phyloP scores from a whole-genome alignment of 2,888 invertebrate species.

The Pteria penguin region DNA sequence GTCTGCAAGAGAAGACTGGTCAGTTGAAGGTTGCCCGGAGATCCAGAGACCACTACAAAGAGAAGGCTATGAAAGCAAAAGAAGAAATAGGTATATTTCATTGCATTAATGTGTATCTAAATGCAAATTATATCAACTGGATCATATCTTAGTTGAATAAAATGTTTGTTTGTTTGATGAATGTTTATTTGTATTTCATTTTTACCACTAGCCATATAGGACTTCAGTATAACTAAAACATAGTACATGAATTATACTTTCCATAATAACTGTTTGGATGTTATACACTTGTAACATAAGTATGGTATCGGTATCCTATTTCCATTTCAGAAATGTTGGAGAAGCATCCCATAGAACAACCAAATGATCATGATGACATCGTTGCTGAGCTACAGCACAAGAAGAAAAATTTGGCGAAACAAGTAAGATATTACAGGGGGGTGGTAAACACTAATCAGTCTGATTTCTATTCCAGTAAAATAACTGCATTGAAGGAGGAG shows the following conservation, averaged over 20 bases:
- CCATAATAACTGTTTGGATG: too few species aligned
- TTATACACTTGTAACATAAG: too few species aligned
- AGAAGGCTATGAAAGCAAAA: neutral
- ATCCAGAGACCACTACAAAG: conserved; percentile 7
- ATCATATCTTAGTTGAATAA: too few species aligned
- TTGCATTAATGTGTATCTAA: too few species aligned
- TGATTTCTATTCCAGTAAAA: conserved; percentile 7
- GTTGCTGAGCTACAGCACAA: neutral
- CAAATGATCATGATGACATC: neutral
- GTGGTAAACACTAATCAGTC: neutral
- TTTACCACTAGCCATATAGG: too few species aligned
- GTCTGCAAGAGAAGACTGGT: neutral
- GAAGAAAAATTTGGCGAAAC: neutral
- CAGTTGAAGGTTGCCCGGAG: neutral
- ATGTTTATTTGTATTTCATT: too few species aligned
- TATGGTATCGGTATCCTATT: too few species aligned
- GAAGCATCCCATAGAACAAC: neutral
- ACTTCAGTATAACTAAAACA: too few species aligned
- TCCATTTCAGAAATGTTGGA: too few species aligned
- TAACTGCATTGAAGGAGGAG: conserved; percentile 4
- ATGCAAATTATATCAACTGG: too few species aligned
- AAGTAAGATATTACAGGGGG: conserved; percentile 14
- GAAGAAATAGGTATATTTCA: neutral
- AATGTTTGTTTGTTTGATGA: too few species aligned
- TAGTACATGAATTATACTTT: too few species aligned